Percentiles rank a stretch among this genome's conserved stretches.
Conservation (phyloP, 2,888 invertebrate species). For the Platypus cylindrus region DNA sequence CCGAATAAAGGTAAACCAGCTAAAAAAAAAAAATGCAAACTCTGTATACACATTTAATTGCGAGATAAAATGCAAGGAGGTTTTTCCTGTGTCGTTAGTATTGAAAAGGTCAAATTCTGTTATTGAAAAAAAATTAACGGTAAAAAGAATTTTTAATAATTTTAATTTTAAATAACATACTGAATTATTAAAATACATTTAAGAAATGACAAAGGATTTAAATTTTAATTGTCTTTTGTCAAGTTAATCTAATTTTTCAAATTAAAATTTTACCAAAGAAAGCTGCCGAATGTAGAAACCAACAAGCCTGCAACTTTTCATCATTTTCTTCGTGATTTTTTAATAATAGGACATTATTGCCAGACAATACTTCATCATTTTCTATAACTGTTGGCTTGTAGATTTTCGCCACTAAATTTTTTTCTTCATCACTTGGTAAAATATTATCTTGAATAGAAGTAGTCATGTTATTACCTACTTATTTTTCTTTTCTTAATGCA, state of each 20-base stretch:
- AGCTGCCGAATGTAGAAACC: constrained; percentile 14
- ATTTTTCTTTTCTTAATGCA: no score
- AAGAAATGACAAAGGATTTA: background rate
- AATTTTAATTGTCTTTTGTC: background rate
- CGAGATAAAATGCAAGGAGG: no score
- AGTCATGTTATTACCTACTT: constrained; percentile 1
- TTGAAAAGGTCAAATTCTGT: no score
- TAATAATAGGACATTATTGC: constrained; percentile 1
- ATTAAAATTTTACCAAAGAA: constrained; percentile 10
- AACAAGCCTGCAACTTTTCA: constrained; percentile 10
- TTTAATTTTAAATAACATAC: background rate
- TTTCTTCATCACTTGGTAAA: constrained; percentile 5
- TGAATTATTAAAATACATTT: background rate
- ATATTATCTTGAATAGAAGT: background rate
- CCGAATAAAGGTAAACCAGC: constrained; percentile 16
- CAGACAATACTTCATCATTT: no score
- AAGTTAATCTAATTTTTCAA: background rate
- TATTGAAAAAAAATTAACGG: background rate
- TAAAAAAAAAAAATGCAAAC: constrained; percentile 9
- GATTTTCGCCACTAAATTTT: constrained; percentile 10
- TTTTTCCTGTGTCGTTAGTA: no score
- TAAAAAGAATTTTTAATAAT: background rate
- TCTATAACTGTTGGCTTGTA: constrained; percentile 11
- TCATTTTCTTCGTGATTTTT: constrained; percentile 3
- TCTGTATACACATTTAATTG: background rate